phyloP scores from a whole-genome alignment of 1,140 invertebrate species.

The Hycleus phaleratus region DNA sequence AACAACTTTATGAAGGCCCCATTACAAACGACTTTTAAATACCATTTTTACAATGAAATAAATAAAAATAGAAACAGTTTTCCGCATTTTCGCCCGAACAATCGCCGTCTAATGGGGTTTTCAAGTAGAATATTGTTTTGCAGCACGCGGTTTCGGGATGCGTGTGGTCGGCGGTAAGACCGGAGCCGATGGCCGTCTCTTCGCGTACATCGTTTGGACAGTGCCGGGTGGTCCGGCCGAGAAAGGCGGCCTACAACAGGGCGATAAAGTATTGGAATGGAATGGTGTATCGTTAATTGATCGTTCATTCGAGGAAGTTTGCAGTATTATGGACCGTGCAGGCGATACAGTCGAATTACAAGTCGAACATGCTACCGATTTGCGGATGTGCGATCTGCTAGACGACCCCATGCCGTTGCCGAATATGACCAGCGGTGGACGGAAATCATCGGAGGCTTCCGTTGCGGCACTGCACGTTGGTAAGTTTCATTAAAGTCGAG shows the following conservation, averaged over 20 bases:
- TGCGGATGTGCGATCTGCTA: conserved; percentile 57
- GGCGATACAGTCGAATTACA: conserved; percentile 76
- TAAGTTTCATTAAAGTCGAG: conserved; percentile 20
- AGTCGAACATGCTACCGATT: conserved; percentile 68
- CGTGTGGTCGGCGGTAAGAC: conserved; percentile 85
- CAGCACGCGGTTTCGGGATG: conserved; percentile 87
- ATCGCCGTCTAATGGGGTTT: not conserved
- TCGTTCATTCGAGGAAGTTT: conserved; percentile 83
- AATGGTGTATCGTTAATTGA: conserved; percentile 76
- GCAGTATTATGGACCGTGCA: conserved; percentile 73
- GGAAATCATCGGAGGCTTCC: conserved; percentile 37
- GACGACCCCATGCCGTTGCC: conserved; percentile 47
- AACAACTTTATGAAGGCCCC: conserved; percentile 13
- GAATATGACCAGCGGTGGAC: not conserved
- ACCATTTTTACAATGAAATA: too few relatives aligned
- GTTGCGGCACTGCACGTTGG: conserved; percentile 36
- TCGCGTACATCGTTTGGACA: conserved; percentile 86
- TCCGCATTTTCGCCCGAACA: too few relatives aligned
- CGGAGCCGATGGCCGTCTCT: conserved; percentile 70
- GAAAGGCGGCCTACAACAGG: conserved; percentile 74
- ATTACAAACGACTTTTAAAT: not conserved
- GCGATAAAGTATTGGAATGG: conserved; percentile 83
- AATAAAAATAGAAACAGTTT: too few relatives aligned
- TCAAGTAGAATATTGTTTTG: conserved; percentile 13
- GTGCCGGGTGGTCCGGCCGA: conserved; percentile 85